Conservation (phyloP, 2,113 vertebrate genomes). For the Lasiurus borealis region DNA sequence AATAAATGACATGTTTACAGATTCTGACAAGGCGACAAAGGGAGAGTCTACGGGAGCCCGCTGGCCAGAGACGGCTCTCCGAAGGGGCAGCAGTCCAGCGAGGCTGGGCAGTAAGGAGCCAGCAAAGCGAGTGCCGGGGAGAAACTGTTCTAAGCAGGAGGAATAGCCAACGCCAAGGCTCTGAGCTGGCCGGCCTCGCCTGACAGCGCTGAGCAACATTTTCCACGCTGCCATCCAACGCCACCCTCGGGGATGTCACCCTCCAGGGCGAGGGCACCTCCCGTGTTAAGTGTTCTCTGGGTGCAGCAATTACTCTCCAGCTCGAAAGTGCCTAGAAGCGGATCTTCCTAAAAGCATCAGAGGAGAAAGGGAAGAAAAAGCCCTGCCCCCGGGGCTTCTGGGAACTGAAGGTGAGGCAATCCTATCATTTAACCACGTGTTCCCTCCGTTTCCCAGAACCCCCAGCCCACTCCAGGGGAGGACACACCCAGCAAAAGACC, state of each 20-base stretch:
- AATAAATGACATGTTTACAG: not conserved
- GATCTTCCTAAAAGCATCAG: conserved; percentile 23
- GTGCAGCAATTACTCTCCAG: not conserved
- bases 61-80: not conserved
- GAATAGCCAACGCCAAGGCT: not conserved
- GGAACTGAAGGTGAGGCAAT: not conserved
- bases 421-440: not conserved
- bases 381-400: not conserved
- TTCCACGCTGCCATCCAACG: not conserved
- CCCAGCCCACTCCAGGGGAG: not conserved
- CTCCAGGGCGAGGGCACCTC: not conserved
- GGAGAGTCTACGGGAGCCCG: not conserved
- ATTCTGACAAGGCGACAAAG: not conserved
- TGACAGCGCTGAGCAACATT: not conserved
- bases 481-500: not conserved
- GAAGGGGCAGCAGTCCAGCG: not conserved
- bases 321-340: not conserved
- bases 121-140: not conserved
- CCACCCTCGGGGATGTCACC: not conserved
- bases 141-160: not conserved
- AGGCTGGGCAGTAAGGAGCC: not conserved
- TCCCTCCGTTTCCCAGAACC: conserved; percentile 42
- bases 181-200: not conserved
- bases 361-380: conserved; percentile 1
- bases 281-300: not conserved